Base-by-base conservation (phyloP, 1,140 invertebrate genomes). In the Papilio machaon region DNA sequence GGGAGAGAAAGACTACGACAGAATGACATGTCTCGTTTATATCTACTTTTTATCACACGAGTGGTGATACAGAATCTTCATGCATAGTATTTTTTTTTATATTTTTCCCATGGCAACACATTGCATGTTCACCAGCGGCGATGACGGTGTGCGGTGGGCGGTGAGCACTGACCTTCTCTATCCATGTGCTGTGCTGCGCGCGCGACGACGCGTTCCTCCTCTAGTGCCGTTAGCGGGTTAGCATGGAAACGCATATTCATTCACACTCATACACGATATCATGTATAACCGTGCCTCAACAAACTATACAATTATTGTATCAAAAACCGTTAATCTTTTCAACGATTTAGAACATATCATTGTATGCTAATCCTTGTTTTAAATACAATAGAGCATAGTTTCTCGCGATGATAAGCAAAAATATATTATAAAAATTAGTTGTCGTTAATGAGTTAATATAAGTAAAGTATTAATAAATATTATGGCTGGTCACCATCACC, bases 101-200 rank as follows among this genome's bases (percentile, higher is more conserved):
- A n/a, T 77, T 77, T 60, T 43, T 64, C 77, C 60, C 60, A 64
- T 67, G 77, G 58, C 58, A 79, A 67, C 83, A 86, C 60, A 78
- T 52, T 47, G 8, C 67, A 46, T 80, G 73, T 73, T 79, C 82
- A 84, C 81, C 81, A 76, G 3, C 23, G 23, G 23, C 23, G 23
- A 30, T 30, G 38, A 7, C 38, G 38, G 4, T 43, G 38, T 79
- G 60, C 64, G 30, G 11, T 80, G 79, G 81, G 58, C 2, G 49
- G 52, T 67, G 82, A 84, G 47, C 87, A 95, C 95, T 96, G 96
- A 97, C 97, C 97, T 97, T 97, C 92, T 96, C 96, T 90, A 97
- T 96, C 97, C 97, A 97, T 81, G 94, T 95, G 91, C 94, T 95
- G 91, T 95, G 90, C 79, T 93, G 89, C 83, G 91, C 92, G 83